Evolutionary conservation across 2,888 invertebrate genomes (phyloP), one percentile per base, ranked within the genome.

Genomic region (Gryllus longicercus): DNA sequence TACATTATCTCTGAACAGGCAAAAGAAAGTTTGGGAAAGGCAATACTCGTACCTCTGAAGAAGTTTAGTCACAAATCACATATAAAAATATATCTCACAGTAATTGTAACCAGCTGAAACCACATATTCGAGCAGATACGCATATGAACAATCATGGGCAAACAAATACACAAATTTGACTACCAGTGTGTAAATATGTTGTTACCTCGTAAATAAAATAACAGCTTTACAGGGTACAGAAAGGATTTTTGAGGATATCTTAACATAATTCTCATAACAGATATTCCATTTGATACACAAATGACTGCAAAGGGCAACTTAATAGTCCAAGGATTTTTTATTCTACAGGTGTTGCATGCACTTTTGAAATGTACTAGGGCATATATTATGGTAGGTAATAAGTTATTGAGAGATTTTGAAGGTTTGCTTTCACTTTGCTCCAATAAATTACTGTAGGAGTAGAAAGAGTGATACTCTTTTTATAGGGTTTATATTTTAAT

Each of bases 21-120:
- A 21, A 74, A 74, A 21, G n/a, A 74, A 74, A 21, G 16, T 51
- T 51, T 50, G 51, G 18, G 25, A 51, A 78, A 75, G 78, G 63
- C 51, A 80, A 75, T 78, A 76, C 51, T 78, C 76, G 78, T 63
- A 63, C 79, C 76, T 79, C 79, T 77, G 79, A 79, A 77, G 77
- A 79, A 79, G 79, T 80, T 81, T 82, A 82, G 82, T 83, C 80
- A 80, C 82, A 83, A 83, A 81, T 81, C 80, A 82, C 82, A 81
- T 83, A 83, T 81, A 83, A 83, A 83, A 83, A 83, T 83, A 83
- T 82, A 83, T 82, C 63, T 83, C 82, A 82, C 81, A 79, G 79
- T 79, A 80, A 81, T 82, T 81, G 79, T 79, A 82, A 82, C 80
- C 82, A 76, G 78, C 78, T 78, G 79, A 79, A 81, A 79, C 74